Evolutionary conservation across 2,113 vertebrate species (phyloP).

Genomic region (Protomyctophum bolini): DNA sequence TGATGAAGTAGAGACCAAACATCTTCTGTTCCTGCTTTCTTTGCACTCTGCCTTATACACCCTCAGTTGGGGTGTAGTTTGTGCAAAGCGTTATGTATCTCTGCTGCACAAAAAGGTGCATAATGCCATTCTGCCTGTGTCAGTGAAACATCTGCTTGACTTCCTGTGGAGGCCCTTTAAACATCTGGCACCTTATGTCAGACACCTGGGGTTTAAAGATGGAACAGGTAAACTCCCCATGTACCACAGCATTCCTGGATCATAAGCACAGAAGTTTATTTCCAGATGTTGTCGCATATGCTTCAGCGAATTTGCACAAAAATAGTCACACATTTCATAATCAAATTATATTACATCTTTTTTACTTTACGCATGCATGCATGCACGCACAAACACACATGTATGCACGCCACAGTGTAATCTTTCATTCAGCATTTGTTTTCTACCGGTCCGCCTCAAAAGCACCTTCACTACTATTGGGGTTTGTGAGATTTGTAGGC

Average conservation of each 20-base stretch:
- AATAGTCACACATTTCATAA: too few relatives aligned
- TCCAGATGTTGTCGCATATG: conserved; percentile 18
- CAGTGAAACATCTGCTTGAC: conserved; percentile 51
- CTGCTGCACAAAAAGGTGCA: neutral
- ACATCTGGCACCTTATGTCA: conserved; percentile 60
- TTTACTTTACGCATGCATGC: too few relatives aligned
- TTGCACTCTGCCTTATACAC: neutral
- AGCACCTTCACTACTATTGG: conserved; percentile 36
- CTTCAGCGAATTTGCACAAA: conserved; percentile 15
- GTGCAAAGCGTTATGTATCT: conserved; percentile 17
- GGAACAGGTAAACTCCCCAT: conserved; percentile 47
- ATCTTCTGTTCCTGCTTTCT: conserved; percentile 53
- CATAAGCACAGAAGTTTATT: conserved; percentile 9
- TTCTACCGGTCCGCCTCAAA: conserved; percentile 46
- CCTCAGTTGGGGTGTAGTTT: conserved; percentile 32
- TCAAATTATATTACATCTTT: too few relatives aligned
- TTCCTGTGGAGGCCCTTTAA: conserved; percentile 42
- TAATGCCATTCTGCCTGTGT: conserved; percentile 2
- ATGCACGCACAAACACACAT: too few relatives aligned
- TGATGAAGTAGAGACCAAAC: conserved; percentile 43
- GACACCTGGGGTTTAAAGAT: conserved; percentile 37
- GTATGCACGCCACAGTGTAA: neutral
- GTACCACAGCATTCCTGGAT: conserved; percentile 17
- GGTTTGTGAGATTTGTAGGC: conserved; percentile 44
- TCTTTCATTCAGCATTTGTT: conserved; percentile 28